Conservation (phyloP, 2,888 invertebrate genomes). For the Cylindroiulus punctatus region DNA sequence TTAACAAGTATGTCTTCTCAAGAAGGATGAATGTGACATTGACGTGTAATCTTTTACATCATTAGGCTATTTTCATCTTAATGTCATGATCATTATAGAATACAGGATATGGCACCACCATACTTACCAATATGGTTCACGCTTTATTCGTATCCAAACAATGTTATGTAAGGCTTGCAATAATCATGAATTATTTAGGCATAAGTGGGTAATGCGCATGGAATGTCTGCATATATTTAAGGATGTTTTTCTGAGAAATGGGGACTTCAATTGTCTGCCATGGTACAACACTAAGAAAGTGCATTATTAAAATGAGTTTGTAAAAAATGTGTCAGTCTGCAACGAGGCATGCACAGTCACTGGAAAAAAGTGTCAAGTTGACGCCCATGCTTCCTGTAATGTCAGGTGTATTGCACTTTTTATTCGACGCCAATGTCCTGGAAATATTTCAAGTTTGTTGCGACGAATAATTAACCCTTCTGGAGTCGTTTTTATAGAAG, state of each 20-base stretch:
- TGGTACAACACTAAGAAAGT: neutral
- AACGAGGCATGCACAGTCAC: neutral
- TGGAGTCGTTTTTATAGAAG: neutral
- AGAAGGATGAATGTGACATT: too few species aligned
- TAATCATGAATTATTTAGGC: neutral
- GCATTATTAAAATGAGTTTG: neutral
- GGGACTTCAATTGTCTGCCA: neutral
- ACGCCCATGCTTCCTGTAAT: constrained; percentile 1
- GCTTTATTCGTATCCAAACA: neutral
- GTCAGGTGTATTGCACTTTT: constrained; percentile 26
- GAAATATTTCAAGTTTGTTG: constrained; percentile 6
- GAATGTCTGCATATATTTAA: neutral
- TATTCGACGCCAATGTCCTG: constrained; percentile 23
- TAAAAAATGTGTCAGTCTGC: constrained; percentile 24
- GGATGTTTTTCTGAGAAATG: neutral
- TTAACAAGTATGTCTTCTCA: too few species aligned
- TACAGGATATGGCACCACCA: neutral
- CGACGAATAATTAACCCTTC: neutral
- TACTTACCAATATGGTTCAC: neutral
- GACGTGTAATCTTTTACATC: too few species aligned
- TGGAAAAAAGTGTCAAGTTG: neutral
- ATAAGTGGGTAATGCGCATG: neutral
- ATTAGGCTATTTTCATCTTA: too few species aligned
- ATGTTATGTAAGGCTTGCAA: neutral
- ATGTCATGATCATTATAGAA: too few species aligned